Percentiles rank a stretch among this genome's conserved stretches.
Conservation (phyloP, 2,797 vertebrate genomes). For the Aldrovandia affinis region DNA sequence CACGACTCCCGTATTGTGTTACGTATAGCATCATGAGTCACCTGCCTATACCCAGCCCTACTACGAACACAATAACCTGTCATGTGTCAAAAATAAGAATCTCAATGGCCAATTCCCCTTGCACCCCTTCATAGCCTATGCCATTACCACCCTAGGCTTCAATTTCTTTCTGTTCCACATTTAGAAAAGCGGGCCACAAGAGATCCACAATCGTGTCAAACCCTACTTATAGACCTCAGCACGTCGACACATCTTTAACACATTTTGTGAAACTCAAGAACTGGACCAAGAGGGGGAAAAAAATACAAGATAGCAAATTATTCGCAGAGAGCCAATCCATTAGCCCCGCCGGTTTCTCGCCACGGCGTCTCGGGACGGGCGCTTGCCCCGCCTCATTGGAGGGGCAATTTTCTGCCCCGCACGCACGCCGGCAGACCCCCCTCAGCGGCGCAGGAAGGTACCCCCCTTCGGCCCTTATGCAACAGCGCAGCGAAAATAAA, state of each 20-base stretch:
- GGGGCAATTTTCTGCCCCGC: slow-evolving; percentile 68
- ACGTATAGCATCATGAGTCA: too few relatives aligned
- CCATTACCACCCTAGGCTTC: not conserved
- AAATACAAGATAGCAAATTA: slow-evolving; percentile 15
- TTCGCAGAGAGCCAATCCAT: slow-evolving; percentile 8
- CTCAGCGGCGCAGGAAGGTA: slow-evolving; percentile 68
- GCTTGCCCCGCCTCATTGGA: slow-evolving; percentile 60
- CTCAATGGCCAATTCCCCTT: not conserved
- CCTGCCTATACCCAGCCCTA: too few relatives aligned
- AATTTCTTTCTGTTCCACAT: not conserved
- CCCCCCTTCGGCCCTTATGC: slow-evolving; percentile 65
- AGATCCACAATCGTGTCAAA: not conserved
- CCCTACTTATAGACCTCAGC: slow-evolving; percentile 4
- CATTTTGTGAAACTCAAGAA: slow-evolving; percentile 16
- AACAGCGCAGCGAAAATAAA: slow-evolving; percentile 71
- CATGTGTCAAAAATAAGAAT: not conserved
- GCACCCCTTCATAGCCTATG: not conserved
- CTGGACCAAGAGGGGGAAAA: not conserved
- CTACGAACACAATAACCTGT: too few relatives aligned
- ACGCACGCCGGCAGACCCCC: slow-evolving; percentile 65
- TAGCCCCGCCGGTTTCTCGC: slow-evolving; percentile 29
- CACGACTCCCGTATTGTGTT: too few relatives aligned
- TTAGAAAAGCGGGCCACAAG: not conserved
- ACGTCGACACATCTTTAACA: slow-evolving; percentile 16
- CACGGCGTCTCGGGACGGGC: slow-evolving; percentile 65